These are phyloP conservation scores for Cecidostiba fungosa DNA, from an alignment of 2,888 invertebrate genomes.

Conservation along the genomic window DNA sequence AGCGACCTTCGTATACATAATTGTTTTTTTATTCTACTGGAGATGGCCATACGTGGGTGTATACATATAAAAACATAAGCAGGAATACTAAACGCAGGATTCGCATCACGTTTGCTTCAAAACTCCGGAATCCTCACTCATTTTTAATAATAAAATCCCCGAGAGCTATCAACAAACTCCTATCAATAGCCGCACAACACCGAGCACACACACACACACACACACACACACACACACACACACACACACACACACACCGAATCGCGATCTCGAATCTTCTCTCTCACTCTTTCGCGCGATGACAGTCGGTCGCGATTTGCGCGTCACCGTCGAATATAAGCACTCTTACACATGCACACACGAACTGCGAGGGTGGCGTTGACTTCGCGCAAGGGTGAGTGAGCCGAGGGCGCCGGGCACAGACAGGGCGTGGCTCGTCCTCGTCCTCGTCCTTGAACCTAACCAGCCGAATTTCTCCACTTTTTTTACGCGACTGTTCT, in stretches of 20 bases:
- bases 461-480: conserved; percentile 61
- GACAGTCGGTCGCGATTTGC: conserved; percentile 65
- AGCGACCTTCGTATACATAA: too few relatives aligned
- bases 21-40: too few relatives aligned
- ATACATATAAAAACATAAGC: too few relatives aligned
- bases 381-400: conserved; percentile 64
- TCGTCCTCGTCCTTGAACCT: conserved; percentile 66
- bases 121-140: not conserved
- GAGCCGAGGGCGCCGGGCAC: conserved; percentile 61
- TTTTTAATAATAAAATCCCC: not conserved
- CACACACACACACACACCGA: not conserved
- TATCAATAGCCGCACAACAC: not conserved
- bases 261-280: not conserved
- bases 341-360: not conserved
- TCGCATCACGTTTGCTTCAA: too few relatives aligned
- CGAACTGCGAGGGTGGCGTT: not conserved
- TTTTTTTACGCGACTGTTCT: conserved; percentile 30
- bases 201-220: too few relatives aligned
- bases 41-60: too few relatives aligned
- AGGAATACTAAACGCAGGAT: too few relatives aligned
- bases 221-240: too few relatives aligned
- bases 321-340: not conserved
- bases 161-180: not conserved
- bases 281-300: not conserved
- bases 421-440: conserved; percentile 79